phyloP scores from a whole-genome alignment of 2,888 invertebrate genomes.

The Andrena camellia region DNA sequence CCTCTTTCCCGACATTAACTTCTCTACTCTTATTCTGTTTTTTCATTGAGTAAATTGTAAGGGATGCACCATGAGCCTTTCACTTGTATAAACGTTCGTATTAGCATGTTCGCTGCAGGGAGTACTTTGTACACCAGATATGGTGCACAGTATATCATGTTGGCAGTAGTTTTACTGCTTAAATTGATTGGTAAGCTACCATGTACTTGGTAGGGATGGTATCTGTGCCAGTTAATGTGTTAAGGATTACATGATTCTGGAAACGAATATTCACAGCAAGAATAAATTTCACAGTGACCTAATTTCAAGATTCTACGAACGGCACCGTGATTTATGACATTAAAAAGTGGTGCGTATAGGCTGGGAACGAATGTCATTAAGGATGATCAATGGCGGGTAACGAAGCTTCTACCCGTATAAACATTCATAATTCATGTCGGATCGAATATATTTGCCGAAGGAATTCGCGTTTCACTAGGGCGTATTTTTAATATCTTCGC shows the following conservation, averaged over 20 bases:
- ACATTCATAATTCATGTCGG: slow-evolving; percentile 48
- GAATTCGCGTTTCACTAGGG: slow-evolving; percentile 19
- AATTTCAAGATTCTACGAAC: slow-evolving; percentile 22
- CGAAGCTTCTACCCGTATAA: slow-evolving; percentile 27
- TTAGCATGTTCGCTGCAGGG: no score
- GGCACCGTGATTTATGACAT: slow-evolving; percentile 37
- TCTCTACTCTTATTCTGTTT: no score
- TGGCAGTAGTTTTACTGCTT: no score
- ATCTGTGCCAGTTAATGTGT: neutral
- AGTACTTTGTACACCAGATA: no score
- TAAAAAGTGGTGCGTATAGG: slow-evolving; percentile 22
- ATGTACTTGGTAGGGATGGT: no score
- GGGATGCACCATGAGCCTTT: no score
- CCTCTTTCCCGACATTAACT: neutral
- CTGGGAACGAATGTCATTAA: slow-evolving; percentile 17
- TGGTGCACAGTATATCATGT: no score
- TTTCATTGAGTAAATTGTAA: no score
- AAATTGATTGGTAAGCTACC: no score
- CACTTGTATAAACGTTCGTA: no score
- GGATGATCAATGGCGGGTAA: slow-evolving; percentile 43
- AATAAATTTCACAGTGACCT: slow-evolving; percentile 28
- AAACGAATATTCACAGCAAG: neutral
- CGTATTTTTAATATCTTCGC: slow-evolving; percentile 25
- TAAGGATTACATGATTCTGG: neutral
- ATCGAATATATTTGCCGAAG: slow-evolving; percentile 35